Percentiles rank a stretch among this genome's conserved stretches.
Evolutionary conservation across 2,888 invertebrate species (phyloP).

Genomic region (Phortica magna): DNA sequence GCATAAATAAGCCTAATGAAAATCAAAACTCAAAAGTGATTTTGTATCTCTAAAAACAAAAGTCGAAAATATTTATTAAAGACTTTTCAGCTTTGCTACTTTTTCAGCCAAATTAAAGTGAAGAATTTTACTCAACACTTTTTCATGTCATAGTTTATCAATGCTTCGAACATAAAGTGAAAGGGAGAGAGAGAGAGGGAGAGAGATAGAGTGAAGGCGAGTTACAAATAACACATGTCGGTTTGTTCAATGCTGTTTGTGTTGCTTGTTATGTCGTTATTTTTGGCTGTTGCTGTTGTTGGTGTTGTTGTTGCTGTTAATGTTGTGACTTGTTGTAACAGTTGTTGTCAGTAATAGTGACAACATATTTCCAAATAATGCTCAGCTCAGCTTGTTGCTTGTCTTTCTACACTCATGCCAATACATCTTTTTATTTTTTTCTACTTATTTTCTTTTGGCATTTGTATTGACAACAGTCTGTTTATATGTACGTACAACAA

Average conservation of each 20-base stretch:
- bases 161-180: too few relatives aligned
- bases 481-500: neutral
- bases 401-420: neutral
- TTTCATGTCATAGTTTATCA: too few relatives aligned
- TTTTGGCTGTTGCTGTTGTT: neutral
- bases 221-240: too few relatives aligned
- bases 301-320: neutral
- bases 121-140: too few relatives aligned
- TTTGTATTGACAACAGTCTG: slow-evolving; percentile 11
- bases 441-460: neutral
- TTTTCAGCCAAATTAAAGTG: too few relatives aligned
- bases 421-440: too few relatives aligned
- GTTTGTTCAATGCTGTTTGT: too few relatives aligned
- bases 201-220: too few relatives aligned
- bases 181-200: too few relatives aligned
- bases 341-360: neutral
- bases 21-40: neutral
- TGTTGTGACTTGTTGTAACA: neutral
- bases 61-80: too few relatives aligned
- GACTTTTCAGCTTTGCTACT: too few relatives aligned
- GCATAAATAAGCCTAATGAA: neutral
- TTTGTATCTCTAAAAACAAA: neutral
- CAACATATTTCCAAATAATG: neutral
- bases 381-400: neutral
- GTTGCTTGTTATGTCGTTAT: too few relatives aligned